Base-by-base conservation (phyloP, 37 sponge, comb jelly and placozoan genomes). In the Amphimedon queenslandica region DNA sequence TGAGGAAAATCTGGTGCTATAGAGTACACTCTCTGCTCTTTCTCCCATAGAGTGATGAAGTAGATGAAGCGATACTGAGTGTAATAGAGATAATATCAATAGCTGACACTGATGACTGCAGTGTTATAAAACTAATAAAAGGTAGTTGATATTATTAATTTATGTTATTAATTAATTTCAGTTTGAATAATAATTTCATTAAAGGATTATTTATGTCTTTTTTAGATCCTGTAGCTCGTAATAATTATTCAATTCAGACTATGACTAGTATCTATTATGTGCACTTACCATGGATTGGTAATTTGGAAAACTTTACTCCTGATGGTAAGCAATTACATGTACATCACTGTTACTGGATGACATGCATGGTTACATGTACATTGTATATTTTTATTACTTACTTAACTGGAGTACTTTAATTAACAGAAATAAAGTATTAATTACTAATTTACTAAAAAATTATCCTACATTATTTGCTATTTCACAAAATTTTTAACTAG, bases 241-340 rank as follows among this genome's bases (percentile, higher is more conserved):
- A 84, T 18, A 30, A 51, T 33, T 84, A 84, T 78, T 84, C 37
- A 40, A 66, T 78, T 5, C 21, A 27, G 5, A 71, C 64, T 34
- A 24, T 42, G 37, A 36, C 57, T 1, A 77, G 85, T 29, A 55
- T 84, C 3, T 41, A 73, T 29, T 37, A 38, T 33, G 69, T 84
- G 34, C 63, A 63, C 27, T 4, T 84, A 35, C 74, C 85, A 25
- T 84, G 85, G 85, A 65, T 77, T 4, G 38, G 11, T 3, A 31
- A n/a, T 8, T n/a, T 84, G 69, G 74, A 69, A 40, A 23, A 31
- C 1, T 82, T 69, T 37, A 53, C 39, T 25, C 34, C 73, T 55
- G 68, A 80, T 8, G 16, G 73, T 80, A 57, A 51, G 60, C 53
- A n/a, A n/a, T n/a, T n/a, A n/a, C n/a, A n/a, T n/a, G n/a, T n/a